Base-by-base conservation (phyloP, 2,113 vertebrate genomes). In the Murina feae region DNA sequence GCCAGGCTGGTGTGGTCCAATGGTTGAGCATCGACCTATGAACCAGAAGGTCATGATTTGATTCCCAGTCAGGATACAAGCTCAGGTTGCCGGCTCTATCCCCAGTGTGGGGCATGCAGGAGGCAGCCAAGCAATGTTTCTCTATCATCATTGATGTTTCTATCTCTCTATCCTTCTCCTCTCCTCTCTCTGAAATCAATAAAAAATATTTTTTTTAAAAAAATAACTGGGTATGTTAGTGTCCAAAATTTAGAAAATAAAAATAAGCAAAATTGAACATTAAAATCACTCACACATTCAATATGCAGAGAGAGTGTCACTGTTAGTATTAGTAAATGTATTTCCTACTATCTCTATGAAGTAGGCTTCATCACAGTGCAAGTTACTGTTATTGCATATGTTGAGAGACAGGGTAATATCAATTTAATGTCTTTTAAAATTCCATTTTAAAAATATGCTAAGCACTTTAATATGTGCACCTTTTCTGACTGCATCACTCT, bases 401-500 rank as follows among this genome's bases (percentile, higher is more conserved):
- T 32, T 47, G 65, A 95, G 44, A 51, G 7, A 39, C 66, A 42
- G 0, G 0, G 37, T 93, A 95, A 92, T 89, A 93, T 20, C 44
- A 37, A 85, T 75, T 91, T 3, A 74, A 75, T 88, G 78, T 47
- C 30, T 92, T 93, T 96, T 85, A 92, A 82, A 90, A 69, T 86
- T 44, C 47, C 96, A 92, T 91, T 93, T 95, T 1, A 94, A 95
- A 95, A 85, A 53, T 30, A 55, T 84, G 0, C 5, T 60, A 44
- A 81, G 2, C 49, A 44, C 74, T 86, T 98, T 79, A 92, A 28
- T 86, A 74, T 71, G 51, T 93, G 53, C 66, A 91, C 1, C 4
- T 74, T 93, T 97, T 94, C 69, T 79, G 8, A 83, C 82, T 30
- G 72, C 44, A 96, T 89, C 35, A 39, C 44, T 79, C 86, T 79